These are phyloP conservation scores for Bombus balteatus DNA, from an alignment of 1,140 invertebrate genomes.

Conservation along the genomic window DNA sequence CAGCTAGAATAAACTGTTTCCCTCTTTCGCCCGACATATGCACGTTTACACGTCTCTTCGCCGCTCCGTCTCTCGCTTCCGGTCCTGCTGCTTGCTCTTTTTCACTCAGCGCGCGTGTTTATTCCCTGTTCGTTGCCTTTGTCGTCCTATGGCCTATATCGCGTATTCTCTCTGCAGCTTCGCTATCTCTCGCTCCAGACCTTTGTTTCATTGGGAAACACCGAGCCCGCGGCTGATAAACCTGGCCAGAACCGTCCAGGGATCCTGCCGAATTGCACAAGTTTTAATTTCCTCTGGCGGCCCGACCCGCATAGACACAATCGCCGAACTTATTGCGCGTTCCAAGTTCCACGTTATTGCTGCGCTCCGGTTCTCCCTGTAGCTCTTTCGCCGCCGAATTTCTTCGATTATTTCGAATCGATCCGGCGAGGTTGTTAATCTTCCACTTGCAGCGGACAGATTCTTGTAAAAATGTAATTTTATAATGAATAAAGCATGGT, in stretches of 20 bases:
- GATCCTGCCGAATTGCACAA: conserved; percentile 70
- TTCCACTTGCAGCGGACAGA: background rate
- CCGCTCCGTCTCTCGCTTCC: background rate
- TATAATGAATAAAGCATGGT: background rate
- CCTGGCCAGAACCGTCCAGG: conserved; percentile 58
- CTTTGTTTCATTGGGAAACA: conserved; percentile 51
- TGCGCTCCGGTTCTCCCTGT: background rate
- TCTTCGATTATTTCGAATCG: background rate
- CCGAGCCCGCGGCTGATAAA: conserved; percentile 64
- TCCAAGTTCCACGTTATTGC: conserved; percentile 44
- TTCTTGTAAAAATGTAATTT: background rate
- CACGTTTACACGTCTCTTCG: background rate
- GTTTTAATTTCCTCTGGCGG: conserved; percentile 73
- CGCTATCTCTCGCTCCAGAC: background rate
- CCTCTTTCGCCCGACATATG: background rate
- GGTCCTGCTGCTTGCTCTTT: background rate
- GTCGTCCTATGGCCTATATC: background rate
- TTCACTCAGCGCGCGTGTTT: background rate
- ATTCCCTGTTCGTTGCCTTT: conserved; percentile 1
- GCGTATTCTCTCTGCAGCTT: background rate
- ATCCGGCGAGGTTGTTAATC: background rate
- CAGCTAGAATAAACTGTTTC: conserved; percentile 20
- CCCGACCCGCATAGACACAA: conserved; percentile 44
- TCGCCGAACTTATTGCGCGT: conserved; percentile 61
- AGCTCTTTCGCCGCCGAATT: no score